Percentiles rank a stretch among this genome's conserved stretches.
These are phyloP conservation scores for Morpho deidamia DNA, from an alignment of 2,888 invertebrate genomes.

Conservation along the genomic window DNA sequence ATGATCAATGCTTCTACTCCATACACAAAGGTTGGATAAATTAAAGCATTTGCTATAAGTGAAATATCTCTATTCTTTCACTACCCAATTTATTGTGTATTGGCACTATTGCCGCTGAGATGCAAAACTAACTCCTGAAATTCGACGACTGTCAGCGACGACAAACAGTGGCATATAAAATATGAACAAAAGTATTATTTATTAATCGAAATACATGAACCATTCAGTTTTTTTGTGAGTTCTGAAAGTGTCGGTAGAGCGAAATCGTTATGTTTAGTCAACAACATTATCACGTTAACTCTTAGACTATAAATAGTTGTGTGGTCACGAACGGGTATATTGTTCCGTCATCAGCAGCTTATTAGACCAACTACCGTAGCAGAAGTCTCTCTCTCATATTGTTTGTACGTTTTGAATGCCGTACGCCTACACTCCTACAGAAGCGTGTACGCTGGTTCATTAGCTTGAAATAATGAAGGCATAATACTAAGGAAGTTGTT, in stretches of 20 bases:
- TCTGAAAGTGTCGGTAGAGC: no score
- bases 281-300: neutral
- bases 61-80: no score
- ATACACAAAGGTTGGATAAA: no score
- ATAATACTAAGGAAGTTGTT: neutral
- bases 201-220: neutral
- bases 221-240: neutral
- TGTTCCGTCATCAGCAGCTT: conserved; percentile 20
- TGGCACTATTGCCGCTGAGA: no score
- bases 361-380: conserved; percentile 53
- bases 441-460: conserved; percentile 3
- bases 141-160: no score
- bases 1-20: no score
- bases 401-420: conserved; percentile 29
- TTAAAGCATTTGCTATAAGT: no score
- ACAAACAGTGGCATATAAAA: no score
- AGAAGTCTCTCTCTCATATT: conserved; percentile 54
- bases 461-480: neutral
- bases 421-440: conserved; percentile 9
- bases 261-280: no score
- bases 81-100: no score
- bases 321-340: conserved; percentile 26
- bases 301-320: conserved; percentile 6
- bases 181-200: no score
- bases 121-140: no score